Evolutionary conservation across 1,140 invertebrate genomes (phyloP), one percentile per base, ranked within the genome.

Genomic region (Mercenaria mercenaria): DNA sequence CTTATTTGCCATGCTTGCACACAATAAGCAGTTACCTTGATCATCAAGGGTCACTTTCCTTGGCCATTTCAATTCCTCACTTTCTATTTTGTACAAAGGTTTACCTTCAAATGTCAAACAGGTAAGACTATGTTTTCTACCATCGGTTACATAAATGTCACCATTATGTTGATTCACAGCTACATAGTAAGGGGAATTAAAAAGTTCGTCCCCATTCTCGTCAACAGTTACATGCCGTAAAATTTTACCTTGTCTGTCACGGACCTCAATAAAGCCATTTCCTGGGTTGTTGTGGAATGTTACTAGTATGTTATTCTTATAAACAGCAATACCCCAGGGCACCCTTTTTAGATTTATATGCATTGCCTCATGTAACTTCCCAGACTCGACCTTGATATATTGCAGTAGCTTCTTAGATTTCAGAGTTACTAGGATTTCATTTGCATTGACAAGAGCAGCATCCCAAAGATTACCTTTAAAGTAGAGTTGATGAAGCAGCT

Each of bases 401-500:
- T 3, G 18, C 3, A 76, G 41, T 13, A n/a, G 2, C n/a, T 76
- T 76, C 26, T 13, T 4, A 47, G 23, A 1, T 10, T 10, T 23
- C 26, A 76, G 47, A 47, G 18, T 47, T n/a, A 76, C 72, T 20
- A 76, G 10, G 26, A 76, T 43, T 76, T 76, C 72, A 47, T 76
- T 29, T 29, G 3, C 13, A 26, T 29, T 29, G 4, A 50, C 10
- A 43, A 43, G 41, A 4, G 72, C 72, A 1, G 47, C 72, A 39
- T 76, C 72, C 72, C 72, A 76, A 8, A 39, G 8, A 50, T 76
- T 76, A 0, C 41, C 39, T 18, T 47, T 11, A 1, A 76, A 11
- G n/a, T 47, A 2, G 23, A 47, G 15, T 29, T 39, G n/a, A n/a
- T 76, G 2, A 0, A 13, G 3, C 2, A 50, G 0, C 0, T 76